Evolutionary conservation across 2,888 invertebrate genomes (phyloP), one percentile per base, ranked within the genome.

Genomic region (Epinotia nisella): DNA sequence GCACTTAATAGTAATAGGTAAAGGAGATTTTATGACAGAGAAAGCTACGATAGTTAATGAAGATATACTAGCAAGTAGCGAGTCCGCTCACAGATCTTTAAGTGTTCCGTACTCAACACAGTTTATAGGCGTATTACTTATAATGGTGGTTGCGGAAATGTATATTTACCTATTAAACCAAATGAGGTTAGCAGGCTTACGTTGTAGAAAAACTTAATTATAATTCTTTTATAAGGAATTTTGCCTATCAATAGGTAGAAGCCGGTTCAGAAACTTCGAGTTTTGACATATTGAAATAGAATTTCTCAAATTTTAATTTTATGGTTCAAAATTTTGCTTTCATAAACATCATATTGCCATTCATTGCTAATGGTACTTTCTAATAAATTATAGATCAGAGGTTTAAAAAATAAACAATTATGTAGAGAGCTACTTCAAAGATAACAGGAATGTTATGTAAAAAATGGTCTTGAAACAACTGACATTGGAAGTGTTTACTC

Each of bases 401-500:
- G 4, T n/a, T 41, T 41, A 49, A 49, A 5, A n/a, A 49, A n/a
- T 49, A 49, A 35, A 35, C n/a, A 39, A 39, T 11, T 2, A 9
- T 21, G 41, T 35, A 11, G 5, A 41, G 60, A 60, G 45, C 24
- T 61, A 45, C 61, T 35, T 53, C 13, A 65, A 39, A 39, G 19
- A 55, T 65, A 67, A 67, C 41, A 55, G 17, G 17, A 65, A 51
- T 65, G 51, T 41, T 15, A 15, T 49, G 5, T 64, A 60, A 17
- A 58, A 56, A 58, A 53, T 24, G 17, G n/a, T 53, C 17, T 71
- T 59, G 17, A 72, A 49, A 61, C 13, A 24, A 24, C 3, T 59
- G 53, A 49, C 72, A 62, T 72, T 68, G 72, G 39, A 35, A 39
- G 45, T 45, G 56, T 39, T 67, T 35, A 41, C 45, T 67, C 61